Evolutionary conservation across 2,113 vertebrate species (phyloP).

Genomic region (Laticauda laticaudata): DNA sequence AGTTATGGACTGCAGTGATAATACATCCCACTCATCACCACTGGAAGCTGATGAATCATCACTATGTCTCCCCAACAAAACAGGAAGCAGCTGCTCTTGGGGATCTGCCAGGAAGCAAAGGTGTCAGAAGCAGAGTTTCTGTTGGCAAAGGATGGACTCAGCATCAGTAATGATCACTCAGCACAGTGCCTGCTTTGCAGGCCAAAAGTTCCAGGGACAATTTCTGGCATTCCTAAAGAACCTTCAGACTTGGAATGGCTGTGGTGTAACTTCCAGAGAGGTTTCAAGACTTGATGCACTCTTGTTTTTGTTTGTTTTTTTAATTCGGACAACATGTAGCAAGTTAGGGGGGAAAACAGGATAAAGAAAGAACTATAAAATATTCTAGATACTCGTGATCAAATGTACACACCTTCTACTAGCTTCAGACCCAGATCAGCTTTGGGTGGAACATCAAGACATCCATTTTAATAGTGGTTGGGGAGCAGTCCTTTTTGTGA

Average conservation of each 20-base stretch:
- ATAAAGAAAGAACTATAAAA: background rate
- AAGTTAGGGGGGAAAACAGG: background rate
- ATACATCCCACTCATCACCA: background rate
- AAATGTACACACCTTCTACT: background rate
- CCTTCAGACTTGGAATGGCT: background rate
- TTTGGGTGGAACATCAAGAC: background rate
- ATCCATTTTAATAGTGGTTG: background rate
- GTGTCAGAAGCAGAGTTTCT: background rate
- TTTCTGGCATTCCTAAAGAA: background rate
- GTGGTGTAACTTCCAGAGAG: background rate
- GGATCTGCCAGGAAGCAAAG: background rate
- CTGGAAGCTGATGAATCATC: fast-evolving
- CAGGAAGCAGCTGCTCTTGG: background rate
- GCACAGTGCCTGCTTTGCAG: background rate
- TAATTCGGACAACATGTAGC: background rate
- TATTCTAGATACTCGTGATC: background rate
- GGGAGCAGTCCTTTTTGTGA: background rate
- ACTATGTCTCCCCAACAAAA: fast-evolving
- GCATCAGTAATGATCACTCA: background rate
- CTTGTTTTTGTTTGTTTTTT: background rate
- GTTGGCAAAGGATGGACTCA: background rate
- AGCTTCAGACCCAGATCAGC: background rate
- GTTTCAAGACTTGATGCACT: background rate
- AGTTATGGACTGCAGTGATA: conserved; percentile 52
- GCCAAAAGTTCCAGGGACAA: background rate